Conservation (phyloP, 2,113 vertebrate species). For the Neogale vison region DNA sequence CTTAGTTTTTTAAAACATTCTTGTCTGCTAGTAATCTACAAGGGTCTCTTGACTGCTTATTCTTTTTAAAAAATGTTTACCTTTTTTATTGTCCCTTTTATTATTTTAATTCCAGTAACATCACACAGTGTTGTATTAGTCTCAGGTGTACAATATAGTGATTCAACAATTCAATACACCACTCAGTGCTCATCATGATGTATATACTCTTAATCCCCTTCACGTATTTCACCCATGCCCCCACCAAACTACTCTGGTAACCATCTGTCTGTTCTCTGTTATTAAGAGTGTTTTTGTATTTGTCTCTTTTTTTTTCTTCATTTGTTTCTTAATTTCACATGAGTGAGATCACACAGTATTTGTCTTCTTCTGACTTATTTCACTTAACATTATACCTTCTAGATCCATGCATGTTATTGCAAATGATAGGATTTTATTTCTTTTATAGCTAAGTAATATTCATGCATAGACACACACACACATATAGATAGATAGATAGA, state of each 20-base stretch:
- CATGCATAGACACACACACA: too few species aligned
- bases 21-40: neutral
- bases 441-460: neutral
- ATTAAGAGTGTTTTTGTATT: neutral
- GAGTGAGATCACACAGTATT: neutral
- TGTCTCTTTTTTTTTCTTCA: neutral
- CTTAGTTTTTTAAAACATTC: neutral
- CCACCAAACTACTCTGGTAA: neutral
- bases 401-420: neutral
- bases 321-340: neutral
- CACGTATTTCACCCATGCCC: neutral
- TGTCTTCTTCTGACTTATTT: neutral
- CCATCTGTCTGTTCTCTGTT: neutral
- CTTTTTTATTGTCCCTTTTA: neutral
- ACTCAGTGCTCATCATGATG: neutral
- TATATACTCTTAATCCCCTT: neutral
- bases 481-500: rapidly evolving
- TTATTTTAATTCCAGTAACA: neutral
- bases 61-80: neutral
- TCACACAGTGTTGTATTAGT: neutral
- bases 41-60: neutral
- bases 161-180: neutral
- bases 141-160: neutral
- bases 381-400: neutral
- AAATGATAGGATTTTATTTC: neutral